A percentile compares a stretch with the other conserved stretches of the same genome.
These are phyloP conservation scores for Lepus timidus DNA, from an alignment of 2,113 vertebrate genomes.

Conservation along the genomic window DNA sequence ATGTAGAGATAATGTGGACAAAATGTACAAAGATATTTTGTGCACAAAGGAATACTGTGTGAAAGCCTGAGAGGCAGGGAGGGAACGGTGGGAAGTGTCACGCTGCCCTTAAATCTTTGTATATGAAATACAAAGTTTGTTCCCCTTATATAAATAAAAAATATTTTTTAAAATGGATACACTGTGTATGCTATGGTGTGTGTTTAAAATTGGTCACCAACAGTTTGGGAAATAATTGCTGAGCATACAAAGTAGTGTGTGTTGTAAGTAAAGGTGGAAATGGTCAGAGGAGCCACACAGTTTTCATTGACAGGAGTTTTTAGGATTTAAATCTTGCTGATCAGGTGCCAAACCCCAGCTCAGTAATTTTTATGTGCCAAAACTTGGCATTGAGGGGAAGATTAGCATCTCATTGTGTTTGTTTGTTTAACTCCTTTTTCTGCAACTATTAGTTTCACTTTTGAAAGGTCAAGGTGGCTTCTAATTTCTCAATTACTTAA, in stretches of 20 bases:
- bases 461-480: not conserved
- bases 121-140: too few species aligned
- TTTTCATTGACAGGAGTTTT: slow-evolving; percentile 38
- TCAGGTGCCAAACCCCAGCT: not conserved
- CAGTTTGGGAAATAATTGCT: slow-evolving; percentile 21
- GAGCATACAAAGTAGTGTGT: not conserved
- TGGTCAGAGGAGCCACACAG: not conserved
- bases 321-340: not conserved
- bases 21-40: not conserved
- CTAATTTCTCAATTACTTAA: slow-evolving; percentile 50
- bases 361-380: not conserved
- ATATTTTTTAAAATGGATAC: too few species aligned
- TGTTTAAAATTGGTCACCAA: not conserved
- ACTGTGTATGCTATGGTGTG: too few species aligned
- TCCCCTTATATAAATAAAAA: too few species aligned
- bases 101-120: too few species aligned
- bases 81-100: too few species aligned
- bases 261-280: not conserved
- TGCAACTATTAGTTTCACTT: slow-evolving; percentile 38
- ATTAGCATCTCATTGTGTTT: slow-evolving; percentile 1
- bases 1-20: not conserved
- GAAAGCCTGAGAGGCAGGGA: too few species aligned
- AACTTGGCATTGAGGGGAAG: not conserved
- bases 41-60: not conserved
- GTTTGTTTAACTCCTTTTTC: not conserved